phyloP scores from a whole-genome alignment of 2,888 invertebrate genomes.

The Drosophila conformis region DNA sequence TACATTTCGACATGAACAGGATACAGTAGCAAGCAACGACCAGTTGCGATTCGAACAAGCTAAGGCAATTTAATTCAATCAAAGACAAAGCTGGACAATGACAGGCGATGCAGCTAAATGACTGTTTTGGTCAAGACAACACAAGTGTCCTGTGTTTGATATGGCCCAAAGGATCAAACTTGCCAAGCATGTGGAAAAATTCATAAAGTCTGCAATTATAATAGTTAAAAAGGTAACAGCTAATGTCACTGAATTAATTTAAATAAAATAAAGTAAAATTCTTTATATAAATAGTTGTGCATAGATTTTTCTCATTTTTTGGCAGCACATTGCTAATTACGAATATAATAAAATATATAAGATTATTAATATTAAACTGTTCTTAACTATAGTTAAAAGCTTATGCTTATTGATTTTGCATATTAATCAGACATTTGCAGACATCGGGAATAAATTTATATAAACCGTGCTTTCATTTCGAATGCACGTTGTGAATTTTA shows the following conservation, averaged over 20 bases:
- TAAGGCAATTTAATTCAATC: conserved; percentile 76
- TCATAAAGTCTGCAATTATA: background rate
- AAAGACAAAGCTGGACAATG: conserved; percentile 69
- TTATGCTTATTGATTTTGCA: background rate
- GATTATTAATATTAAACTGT: background rate
- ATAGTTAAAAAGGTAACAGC: background rate
- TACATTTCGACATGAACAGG: conserved; percentile 39
- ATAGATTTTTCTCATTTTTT: background rate
- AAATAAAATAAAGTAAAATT: background rate
- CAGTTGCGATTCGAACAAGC: conserved; percentile 35
- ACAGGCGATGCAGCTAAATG: conserved; percentile 49
- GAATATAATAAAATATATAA: background rate
- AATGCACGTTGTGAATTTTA: conserved; percentile 23
- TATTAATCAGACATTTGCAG: conserved; percentile 6
- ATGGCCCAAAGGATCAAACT: background rate
- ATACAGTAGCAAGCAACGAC: conserved; percentile 27
- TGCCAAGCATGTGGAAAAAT: background rate
- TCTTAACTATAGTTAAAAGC: background rate
- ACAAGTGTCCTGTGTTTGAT: conserved; percentile 9
- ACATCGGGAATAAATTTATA: background rate
- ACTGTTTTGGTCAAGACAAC: conserved; percentile 36
- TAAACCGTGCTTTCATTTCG: conserved; percentile 13
- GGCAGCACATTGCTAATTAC: background rate
- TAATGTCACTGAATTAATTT: background rate
- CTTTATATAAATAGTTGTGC: too few relatives aligned